Evolutionary conservation across 2,888 invertebrate species (phyloP).

Genomic region (Rhyacophila evoluta): DNA sequence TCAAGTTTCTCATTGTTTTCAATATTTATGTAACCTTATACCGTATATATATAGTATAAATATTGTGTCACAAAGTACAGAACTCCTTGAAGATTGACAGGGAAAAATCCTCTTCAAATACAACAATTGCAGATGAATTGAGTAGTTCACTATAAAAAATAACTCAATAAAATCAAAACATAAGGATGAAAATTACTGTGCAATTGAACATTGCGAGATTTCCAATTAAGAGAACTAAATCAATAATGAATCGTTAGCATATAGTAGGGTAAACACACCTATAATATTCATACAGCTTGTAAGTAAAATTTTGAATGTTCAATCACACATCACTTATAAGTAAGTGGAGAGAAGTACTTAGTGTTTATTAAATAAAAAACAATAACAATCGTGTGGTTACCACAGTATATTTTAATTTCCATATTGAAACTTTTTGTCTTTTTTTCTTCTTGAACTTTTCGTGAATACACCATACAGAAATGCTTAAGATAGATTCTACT

Average conservation of each 20-base stretch:
- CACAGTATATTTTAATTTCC: no score
- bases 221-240: neutral
- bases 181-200: neutral
- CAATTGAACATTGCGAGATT: neutral
- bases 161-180: neutral
- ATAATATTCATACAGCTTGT: neutral
- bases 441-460: no score
- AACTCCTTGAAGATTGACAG: neutral
- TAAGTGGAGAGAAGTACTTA: neutral
- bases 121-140: neutral
- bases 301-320: constrained; percentile 6
- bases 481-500: no score
- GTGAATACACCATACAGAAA: no score
- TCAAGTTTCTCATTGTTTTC: no score
- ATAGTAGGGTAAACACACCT: no score
- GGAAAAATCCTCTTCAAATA: constrained; percentile 12
- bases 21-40: no score
- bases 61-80: no score
- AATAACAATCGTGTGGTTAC: no score
- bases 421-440: no score
- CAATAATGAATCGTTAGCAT: no score
- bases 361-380: neutral
- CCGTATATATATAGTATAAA: no score
- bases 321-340: neutral
- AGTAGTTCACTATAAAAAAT: constrained; percentile 12